Base-by-base conservation (phyloP, 2,888 invertebrate genomes). In the Sclerodermus sp. region DNA sequence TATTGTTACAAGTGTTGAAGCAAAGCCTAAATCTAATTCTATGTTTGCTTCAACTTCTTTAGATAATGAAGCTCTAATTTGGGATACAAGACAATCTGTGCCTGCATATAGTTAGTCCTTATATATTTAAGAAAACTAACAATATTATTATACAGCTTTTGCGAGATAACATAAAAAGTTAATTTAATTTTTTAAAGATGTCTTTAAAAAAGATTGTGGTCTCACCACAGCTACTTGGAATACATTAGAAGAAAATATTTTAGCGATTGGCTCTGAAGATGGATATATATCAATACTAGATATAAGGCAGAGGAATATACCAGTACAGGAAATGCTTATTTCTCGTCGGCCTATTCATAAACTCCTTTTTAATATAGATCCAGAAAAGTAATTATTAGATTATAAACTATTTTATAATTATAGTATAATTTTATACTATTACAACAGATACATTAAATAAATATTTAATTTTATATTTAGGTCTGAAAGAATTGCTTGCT, bases 231-330 rank as follows among this genome's bases (percentile, higher is more conserved):
- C 80, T 9, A 68, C 76, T 30, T 82, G 82, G 79, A 80, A 79
- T 58, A 70, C 73, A 16, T 48, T 49, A 18, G 68, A 80, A 58
- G 73, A 76, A 18, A 73, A 82, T 51, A 73, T 79, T 38, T 56
- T 84, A 39, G 76, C 79, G 15, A 68, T 83, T 43, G 85, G 85
- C 29, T 80, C 79, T 34, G 79, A 79, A 53, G 76, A 77, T 45
- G 86, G 86, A 13, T 78, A 79, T 52, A 66, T 85, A 18, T 77
- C 79, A 45, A 60, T 83, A 49, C 61, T 83, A 39, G 85, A 86
- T 66, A 74, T 79, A 39, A 76, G 84, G 50, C 78, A 80, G 54
- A 68, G 73, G 15, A 70, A 71, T 46, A 69, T 74, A 51, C 52
- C 78, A n/a, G 51, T 74, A 38, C 62, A 62, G n/a, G 60, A 74